A percentile compares a stretch with the other conserved stretches of the same genome.
Conservation (phyloP, 1,140 invertebrate genomes). For the Procambarus virginalis region DNA sequence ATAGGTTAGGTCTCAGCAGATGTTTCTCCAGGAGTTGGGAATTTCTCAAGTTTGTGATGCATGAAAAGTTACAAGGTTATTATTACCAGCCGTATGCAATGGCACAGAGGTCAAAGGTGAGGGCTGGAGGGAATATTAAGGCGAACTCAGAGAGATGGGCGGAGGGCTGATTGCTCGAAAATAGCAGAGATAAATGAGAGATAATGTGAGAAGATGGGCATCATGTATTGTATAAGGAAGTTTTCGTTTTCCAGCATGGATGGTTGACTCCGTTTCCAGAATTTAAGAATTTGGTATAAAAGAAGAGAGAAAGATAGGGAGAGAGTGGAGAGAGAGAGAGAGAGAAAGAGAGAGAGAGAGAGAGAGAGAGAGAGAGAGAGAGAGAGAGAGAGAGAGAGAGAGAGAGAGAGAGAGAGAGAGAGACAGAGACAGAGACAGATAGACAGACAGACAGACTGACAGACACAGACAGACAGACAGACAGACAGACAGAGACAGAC, state of each 20-base stretch:
- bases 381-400: not conserved
- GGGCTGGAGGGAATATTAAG: too few relatives aligned
- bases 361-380: not conserved
- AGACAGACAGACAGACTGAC: too few relatives aligned
- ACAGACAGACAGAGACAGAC: too few relatives aligned
- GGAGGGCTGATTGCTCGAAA: not conserved
- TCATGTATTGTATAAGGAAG: not conserved
- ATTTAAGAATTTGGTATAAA: not conserved
- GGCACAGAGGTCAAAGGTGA: too few relatives aligned
- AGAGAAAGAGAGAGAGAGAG: not conserved
- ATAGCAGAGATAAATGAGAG: not conserved
- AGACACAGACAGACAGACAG: too few relatives aligned
- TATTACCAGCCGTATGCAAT: too few relatives aligned
- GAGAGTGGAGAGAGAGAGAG: not conserved
- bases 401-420: not conserved
- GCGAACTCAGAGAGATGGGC: not conserved
- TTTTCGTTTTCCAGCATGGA: not conserved
- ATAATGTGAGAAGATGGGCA: not conserved
- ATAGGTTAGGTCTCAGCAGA: too few relatives aligned
- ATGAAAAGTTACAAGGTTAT: too few relatives aligned
- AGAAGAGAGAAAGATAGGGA: not conserved
- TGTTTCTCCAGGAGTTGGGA: too few relatives aligned
- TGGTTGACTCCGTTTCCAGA: not conserved
- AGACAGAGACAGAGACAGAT: too few relatives aligned
- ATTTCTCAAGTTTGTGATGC: too few relatives aligned